Percentiles rank a stretch among this genome's conserved stretches.
Conservation (phyloP, 1,140 invertebrate species). For the Bathynomus jamesi region DNA sequence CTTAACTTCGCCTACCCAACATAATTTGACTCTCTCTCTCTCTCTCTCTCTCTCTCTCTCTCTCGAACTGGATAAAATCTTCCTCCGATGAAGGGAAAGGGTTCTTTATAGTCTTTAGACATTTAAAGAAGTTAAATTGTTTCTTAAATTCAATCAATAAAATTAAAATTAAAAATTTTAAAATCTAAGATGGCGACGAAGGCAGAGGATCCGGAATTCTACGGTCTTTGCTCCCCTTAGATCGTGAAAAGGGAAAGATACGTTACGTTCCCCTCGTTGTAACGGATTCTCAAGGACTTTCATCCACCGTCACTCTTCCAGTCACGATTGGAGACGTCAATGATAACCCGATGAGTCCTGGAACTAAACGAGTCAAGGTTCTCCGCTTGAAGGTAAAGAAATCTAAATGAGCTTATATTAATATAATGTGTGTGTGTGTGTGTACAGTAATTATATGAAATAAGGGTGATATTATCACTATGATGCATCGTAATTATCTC, state of each 20-base stretch:
- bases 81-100: no score
- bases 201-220: slow-evolving; percentile 18
- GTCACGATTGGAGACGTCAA: slow-evolving; percentile 26
- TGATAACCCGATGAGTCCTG: slow-evolving; percentile 27
- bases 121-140: neutral
- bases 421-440: neutral
- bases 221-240: slow-evolving; percentile 17
- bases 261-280: slow-evolving; percentile 79
- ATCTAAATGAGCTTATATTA: neutral
- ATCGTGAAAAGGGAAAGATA: no score
- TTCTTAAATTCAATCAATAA: neutral
- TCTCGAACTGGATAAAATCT: no score
- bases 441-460: no score
- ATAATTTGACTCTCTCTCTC: no score
- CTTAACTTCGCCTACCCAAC: no score
- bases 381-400: slow-evolving; percentile 17
- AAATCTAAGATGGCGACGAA: neutral
- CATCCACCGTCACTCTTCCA: slow-evolving; percentile 44
- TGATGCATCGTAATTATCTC: no score
- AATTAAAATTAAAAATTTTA: neutral
- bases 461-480: no score
- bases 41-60: no score
- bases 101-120: neutral
- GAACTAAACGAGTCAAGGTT: slow-evolving; percentile 50
- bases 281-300: slow-evolving; percentile 69